phyloP scores from a whole-genome alignment of 2,113 vertebrate genomes.

The Nycticebus coucang region DNA sequence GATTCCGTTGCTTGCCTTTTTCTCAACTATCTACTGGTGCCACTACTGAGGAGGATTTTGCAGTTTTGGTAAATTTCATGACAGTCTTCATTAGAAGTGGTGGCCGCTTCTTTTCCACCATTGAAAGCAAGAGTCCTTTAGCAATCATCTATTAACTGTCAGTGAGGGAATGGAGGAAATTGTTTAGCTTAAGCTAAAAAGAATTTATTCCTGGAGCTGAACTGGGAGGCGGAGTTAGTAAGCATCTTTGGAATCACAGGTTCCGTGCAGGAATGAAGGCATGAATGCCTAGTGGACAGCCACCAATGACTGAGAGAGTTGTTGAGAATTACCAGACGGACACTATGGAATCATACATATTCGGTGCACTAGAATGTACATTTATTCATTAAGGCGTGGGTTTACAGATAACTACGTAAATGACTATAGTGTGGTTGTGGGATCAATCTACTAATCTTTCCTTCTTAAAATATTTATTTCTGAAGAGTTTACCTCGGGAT shows the following conservation, averaged over 20 bases:
- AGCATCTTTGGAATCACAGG: neutral
- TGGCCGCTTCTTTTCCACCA: neutral
- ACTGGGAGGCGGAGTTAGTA: neutral
- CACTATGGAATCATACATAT: neutral
- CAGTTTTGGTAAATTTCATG: neutral
- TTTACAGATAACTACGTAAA: neutral
- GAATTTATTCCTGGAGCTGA: neutral
- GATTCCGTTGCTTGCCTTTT: neutral
- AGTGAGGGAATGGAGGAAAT: neutral
- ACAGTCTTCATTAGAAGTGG: neutral
- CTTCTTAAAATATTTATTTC: neutral
- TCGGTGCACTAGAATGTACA: neutral
- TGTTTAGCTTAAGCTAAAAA: slow-evolving; percentile 23
- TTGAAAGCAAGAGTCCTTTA: neutral
- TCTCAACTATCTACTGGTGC: neutral
- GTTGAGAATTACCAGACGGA: neutral
- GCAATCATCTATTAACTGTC: neutral
- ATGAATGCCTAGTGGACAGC: neutral
- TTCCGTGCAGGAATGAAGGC: neutral
- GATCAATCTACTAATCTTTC: neutral
- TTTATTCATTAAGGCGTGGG: neutral
- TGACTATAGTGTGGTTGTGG: neutral
- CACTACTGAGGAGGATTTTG: neutral
- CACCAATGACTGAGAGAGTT: neutral
- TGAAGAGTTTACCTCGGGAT: neutral